Base-by-base conservation (phyloP, 2,797 vertebrate genomes). In the Cossypha heuglini region DNA sequence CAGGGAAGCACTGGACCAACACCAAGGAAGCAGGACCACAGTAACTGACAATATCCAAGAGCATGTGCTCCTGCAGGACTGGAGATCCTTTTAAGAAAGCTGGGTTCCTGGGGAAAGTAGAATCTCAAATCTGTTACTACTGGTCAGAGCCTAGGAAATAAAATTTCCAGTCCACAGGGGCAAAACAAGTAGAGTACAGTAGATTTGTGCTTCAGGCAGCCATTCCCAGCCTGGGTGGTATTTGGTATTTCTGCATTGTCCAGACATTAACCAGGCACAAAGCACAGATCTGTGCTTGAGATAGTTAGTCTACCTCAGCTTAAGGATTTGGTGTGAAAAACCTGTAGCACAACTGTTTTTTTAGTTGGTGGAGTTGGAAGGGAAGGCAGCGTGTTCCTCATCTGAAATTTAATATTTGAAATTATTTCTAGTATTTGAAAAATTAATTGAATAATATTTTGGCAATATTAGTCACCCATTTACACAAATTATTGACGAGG, bases 341-440 rank as follows among this genome's bases (percentile, higher is more conserved):
- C 45, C 19, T 52, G 49, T 22, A 28, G 57, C n/a, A 45, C 37
- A 72, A 45, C 18, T 54, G 14, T 0, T 48, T 42, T 69, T 49
- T 88, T 16, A 75, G 6, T 17, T 59, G 49, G 19, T 58, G 46
- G 71, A 61, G 14, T 19, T 11, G 20, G 10, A 87, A 73, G 33
- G 48, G 42, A 62, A 89, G 6, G 11, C 40, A 66, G 33, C 0
- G 0, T 62, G 19, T 57, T 66, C 12, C 10, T 33, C 26, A 17
- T 55, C 40, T 46, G 74, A 63, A 80, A 25, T 54, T 13, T 46
- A 46, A 22, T 73, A 35, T 61, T 74, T 3, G 5, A 71, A 77
- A 71, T 84, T 8, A 78, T 63, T 86, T 71, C 22, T 63, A 43
- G 20, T 43, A 51, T 61, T 88, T 69, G 64, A 64, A 89, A 94